phyloP scores from a whole-genome alignment of 2,113 vertebrate genomes.

The Dolichallabes microphthalmus region DNA sequence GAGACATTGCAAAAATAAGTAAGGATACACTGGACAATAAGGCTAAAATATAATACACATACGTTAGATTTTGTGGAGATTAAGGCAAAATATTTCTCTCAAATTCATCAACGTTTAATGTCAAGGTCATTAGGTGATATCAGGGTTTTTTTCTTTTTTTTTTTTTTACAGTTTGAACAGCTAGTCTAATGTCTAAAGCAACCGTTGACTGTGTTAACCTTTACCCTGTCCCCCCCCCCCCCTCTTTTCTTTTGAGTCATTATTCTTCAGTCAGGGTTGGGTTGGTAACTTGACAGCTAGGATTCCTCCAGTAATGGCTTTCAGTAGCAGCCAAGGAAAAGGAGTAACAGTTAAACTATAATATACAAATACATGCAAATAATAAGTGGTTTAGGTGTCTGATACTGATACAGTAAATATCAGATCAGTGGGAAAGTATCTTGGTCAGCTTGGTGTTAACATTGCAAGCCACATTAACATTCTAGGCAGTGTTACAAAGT shows the following conservation, averaged over 20 bases:
- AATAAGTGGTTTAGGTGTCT: neutral
- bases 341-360: neutral
- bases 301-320: neutral
- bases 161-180: neutral
- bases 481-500: too few relatives aligned
- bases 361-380: neutral
- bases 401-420: neutral
- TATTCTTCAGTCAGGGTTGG: neutral
- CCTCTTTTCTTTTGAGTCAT: neutral
- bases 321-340: neutral
- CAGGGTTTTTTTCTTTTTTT: neutral
- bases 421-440: neutral
- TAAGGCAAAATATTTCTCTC: neutral
- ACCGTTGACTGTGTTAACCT: neutral
- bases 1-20: conserved; percentile 59
- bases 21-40: neutral
- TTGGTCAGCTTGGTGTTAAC: neutral
- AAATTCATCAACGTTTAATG: neutral
- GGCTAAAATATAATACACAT: neutral
- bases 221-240: neutral
- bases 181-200: neutral
- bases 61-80: neutral
- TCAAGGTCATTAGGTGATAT: neutral
- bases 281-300: neutral
- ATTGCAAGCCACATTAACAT: too few relatives aligned